Evolutionary conservation across 2,888 invertebrate species (phyloP).

Genomic region (Erebia epiphron): DNA sequence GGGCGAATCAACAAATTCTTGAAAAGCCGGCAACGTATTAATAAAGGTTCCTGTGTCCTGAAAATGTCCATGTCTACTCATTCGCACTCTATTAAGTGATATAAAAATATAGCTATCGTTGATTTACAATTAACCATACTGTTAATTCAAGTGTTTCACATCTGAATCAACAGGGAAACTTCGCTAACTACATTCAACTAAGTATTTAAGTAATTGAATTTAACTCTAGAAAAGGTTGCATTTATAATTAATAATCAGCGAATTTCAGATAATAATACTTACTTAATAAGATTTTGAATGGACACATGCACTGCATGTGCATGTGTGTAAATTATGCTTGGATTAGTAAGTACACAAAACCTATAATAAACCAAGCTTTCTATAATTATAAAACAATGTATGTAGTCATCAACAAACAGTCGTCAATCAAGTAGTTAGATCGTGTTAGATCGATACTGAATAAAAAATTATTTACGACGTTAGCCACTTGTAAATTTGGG

Average conservation of each 20-base stretch:
- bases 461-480: conserved; percentile 16
- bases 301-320: background rate
- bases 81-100: too few species aligned
- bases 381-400: background rate
- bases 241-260: background rate
- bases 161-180: background rate
- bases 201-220: background rate
- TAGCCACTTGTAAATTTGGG: conserved; percentile 56
- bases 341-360: too few species aligned
- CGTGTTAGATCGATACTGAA: conserved; percentile 21
- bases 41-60: too few species aligned
- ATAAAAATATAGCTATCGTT: background rate
- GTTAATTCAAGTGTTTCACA: background rate
- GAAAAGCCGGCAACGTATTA: too few species aligned
- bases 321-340: background rate
- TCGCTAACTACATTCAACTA: background rate
- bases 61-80: too few species aligned
- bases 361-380: background rate
- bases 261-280: background rate
- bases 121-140: background rate
- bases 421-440: conserved; percentile 9
- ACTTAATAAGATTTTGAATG: too few species aligned
- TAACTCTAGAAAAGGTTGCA: background rate
- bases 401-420: background rate
- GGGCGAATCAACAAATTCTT: too few species aligned